Evolutionary conservation across 2,797 vertebrate species (phyloP).

Genomic region (Diplodus sargus): DNA sequence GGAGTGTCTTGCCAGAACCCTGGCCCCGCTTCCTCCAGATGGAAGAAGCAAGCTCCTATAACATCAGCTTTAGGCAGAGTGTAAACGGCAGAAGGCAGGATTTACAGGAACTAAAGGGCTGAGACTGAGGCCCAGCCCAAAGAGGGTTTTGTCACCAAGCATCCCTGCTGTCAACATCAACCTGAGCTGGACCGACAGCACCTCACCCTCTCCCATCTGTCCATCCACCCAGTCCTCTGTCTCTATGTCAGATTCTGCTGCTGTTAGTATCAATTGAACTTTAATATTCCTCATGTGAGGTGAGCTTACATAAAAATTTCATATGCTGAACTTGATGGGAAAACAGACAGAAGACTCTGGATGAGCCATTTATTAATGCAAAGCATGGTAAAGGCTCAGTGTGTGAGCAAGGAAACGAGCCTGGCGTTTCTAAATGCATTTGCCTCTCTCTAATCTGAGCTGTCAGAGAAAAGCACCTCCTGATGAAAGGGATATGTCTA

Average conservation of each 20-base stretch:
- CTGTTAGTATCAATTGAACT: slow-evolving; percentile 26
- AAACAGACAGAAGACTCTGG: slow-evolving; percentile 41
- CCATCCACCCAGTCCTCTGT: not conserved
- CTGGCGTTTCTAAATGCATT: slow-evolving; percentile 69
- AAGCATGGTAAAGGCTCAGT: slow-evolving; percentile 54
- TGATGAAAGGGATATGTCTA: slow-evolving; percentile 76
- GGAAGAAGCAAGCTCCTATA: slow-evolving; percentile 58
- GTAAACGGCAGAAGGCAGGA: slow-evolving; percentile 84
- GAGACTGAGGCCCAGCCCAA: slow-evolving; percentile 66
- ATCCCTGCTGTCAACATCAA: slow-evolving; percentile 48
- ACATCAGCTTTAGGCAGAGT: slow-evolving; percentile 57
- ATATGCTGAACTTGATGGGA: slow-evolving; percentile 44
- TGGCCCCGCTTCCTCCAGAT: slow-evolving; percentile 63
- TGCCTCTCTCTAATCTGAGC: slow-evolving; percentile 73
- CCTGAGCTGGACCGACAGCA: slow-evolving; percentile 38
- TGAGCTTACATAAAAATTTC: slow-evolving; percentile 27
- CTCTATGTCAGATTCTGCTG: slow-evolving; percentile 21
- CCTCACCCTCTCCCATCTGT: slow-evolving; percentile 23
- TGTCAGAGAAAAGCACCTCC: slow-evolving; percentile 78
- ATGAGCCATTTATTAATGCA: slow-evolving; percentile 68
- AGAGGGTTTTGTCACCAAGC: slow-evolving; percentile 63
- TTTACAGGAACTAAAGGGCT: slow-evolving; percentile 75
- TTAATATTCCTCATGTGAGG: slow-evolving; percentile 31
- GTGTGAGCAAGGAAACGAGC: slow-evolving; percentile 62
- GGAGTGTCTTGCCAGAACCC: not conserved